Evolutionary conservation across 2,113 vertebrate species (phyloP).

Genomic region (Pelecanus crispus): DNA sequence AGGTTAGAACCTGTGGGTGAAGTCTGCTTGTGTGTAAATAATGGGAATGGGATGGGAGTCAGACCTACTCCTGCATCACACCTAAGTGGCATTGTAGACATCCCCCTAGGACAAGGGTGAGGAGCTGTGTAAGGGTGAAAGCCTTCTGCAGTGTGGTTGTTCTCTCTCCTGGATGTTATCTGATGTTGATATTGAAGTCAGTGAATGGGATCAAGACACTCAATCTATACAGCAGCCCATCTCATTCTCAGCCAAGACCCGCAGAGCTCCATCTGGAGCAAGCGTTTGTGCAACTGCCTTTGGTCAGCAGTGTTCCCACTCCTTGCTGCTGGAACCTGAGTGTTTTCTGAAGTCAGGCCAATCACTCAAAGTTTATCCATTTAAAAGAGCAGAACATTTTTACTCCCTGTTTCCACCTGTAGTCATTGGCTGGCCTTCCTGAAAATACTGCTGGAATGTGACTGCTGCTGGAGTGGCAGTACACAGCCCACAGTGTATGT

Average conservation of each 20-base stretch:
- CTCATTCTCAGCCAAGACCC: not conserved
- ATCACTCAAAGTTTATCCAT: not conserved
- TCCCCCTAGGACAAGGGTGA: not conserved
- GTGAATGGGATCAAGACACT: not conserved
- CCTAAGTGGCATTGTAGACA: fast-evolving
- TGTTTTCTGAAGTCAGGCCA: not conserved
- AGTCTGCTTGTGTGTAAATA: not conserved
- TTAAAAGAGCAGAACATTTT: not conserved
- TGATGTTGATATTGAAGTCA: not conserved
- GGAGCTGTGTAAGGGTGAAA: not conserved
- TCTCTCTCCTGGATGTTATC: not conserved
- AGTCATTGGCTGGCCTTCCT: not conserved
- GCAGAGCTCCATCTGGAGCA: not conserved
- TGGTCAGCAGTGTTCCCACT: not conserved
- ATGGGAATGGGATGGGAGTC: not conserved
- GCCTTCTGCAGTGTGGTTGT: not conserved
- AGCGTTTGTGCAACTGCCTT: not conserved
- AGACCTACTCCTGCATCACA: not conserved
- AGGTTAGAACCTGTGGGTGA: not conserved
- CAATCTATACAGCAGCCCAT: not conserved
- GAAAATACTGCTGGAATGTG: not conserved
- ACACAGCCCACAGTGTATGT: too few relatives aligned
- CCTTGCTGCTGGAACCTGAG: not conserved
- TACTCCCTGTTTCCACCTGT: not conserved
- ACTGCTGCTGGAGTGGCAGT: not conserved